phyloP scores from a whole-genome alignment of 2,888 invertebrate genomes.

The Agriopis aurantiaria region DNA sequence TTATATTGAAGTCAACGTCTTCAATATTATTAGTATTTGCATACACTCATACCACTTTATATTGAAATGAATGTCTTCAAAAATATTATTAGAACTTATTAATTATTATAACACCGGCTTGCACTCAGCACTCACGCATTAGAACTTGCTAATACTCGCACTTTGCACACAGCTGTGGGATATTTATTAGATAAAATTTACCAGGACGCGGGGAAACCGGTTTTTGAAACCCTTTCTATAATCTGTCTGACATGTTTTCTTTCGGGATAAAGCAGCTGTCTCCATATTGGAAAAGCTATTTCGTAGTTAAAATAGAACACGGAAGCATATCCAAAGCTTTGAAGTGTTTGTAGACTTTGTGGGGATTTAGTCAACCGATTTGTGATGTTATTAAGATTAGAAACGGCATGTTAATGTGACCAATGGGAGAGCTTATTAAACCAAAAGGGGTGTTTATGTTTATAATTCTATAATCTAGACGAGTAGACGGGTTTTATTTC shows the following conservation, averaged over 20 bases:
- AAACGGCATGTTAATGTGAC: constrained; percentile 31
- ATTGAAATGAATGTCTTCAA: no score
- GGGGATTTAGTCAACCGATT: constrained; percentile 39
- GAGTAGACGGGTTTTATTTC: constrained; percentile 1
- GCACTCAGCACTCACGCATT: no score
- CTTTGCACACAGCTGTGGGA: not conserved
- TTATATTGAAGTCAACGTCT: no score
- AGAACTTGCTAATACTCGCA: not conserved
- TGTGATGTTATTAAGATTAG: constrained; percentile 32
- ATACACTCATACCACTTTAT: no score
- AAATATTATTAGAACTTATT: no score
- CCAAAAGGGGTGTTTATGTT: constrained; percentile 21
- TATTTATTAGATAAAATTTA: constrained; percentile 11
- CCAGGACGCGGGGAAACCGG: not conserved
- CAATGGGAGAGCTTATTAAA: constrained; percentile 27
- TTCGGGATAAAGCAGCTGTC: constrained; percentile 55
- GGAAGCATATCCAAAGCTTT: constrained; percentile 49
- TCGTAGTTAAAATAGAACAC: constrained; percentile 52
- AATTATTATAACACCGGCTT: no score
- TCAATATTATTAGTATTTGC: no score
- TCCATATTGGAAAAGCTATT: constrained; percentile 46
- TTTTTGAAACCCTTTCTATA: not conserved
- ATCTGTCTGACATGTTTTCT: constrained; percentile 49
- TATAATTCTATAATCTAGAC: constrained; percentile 4
- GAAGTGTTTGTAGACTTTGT: constrained; percentile 30